phyloP scores from a whole-genome alignment of 2,888 invertebrate species.

The Ditula angustiorana region DNA sequence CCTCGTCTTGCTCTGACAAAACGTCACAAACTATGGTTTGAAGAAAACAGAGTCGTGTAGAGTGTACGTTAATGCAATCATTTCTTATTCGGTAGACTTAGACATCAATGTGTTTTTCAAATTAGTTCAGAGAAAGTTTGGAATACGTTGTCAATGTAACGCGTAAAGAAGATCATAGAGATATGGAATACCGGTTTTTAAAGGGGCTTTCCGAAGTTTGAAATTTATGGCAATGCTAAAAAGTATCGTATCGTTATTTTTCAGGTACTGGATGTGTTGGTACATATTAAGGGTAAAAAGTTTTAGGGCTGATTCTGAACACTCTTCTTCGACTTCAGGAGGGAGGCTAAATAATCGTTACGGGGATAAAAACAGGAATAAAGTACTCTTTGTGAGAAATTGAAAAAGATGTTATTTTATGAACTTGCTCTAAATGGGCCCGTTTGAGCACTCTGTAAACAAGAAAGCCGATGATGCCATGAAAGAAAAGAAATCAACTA shows the following conservation, averaged over 20 bases:
- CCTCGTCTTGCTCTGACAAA: neutral
- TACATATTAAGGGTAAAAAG: neutral
- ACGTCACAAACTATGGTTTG: neutral
- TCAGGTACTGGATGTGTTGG: neutral
- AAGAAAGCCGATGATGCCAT: too few species aligned
- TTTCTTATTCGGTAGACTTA: neutral
- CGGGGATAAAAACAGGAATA: too few species aligned
- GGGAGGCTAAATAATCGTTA: too few species aligned
- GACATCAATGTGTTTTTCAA: neutral
- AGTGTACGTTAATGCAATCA: neutral
- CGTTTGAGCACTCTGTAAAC: too few species aligned
- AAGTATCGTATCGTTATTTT: neutral
- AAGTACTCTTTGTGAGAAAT: too few species aligned
- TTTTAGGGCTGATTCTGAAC: too few species aligned
- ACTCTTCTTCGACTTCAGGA: too few species aligned
- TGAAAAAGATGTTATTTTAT: too few species aligned
- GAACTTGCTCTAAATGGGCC: too few species aligned
- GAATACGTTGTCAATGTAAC: neutral
- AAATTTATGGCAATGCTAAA: neutral
- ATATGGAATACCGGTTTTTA: too few species aligned
- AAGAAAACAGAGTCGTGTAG: neutral
- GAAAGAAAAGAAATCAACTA: too few species aligned
- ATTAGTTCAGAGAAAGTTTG: neutral
- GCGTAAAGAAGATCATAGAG: too few species aligned
- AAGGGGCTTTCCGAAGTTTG: neutral